Base-by-base conservation (phyloP, 35 echinoderm and acorn worm species). In the Antedon bifida region DNA sequence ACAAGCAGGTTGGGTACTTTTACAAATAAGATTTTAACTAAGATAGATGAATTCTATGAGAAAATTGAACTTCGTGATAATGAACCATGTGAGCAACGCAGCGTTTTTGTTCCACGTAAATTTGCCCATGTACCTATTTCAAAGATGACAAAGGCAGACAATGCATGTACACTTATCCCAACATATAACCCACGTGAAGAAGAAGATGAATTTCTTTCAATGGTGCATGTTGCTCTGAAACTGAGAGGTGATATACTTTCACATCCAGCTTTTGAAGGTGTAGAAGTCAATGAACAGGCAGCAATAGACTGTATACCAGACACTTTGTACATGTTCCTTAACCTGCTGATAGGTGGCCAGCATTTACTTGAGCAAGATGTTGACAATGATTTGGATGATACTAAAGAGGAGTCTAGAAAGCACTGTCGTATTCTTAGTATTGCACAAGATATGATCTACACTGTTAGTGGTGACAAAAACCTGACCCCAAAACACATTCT, bases 401-500 rank as follows among this genome's bases (percentile, higher is more conserved):
- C 5, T 32, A 78, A 77, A 28, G 74, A 36, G 38, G 74, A 36
- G 26, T 33, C 32, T 28, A 44, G 44, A 17, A 19, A 28, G 33
- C 28, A 10, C 29, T 42, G 38, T 42, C 32, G 77, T 73, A 35
- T 89, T 8, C 31, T 85, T 0, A 89, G 88, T 81, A 81, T 74
- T 34, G 82, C 83, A 36, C 88, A 89, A 39, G 88, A 85, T 85
- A 13, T 80, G 8, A 34, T 89, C 29, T 89, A 89, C 30, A 30
- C 11, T 73, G 76, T 46, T 42, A 89, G 88, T 80, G 75, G 82
- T 29, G 82, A 39, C 74, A 77, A 85, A 78, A 76, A 85, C 0
- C 80, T 42, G 83, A 89, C 88, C 28, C 88, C 88, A 9, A 89
- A 85, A 32, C 88, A 88, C 30, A 77, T 88, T 83, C 74, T 8